These are phyloP conservation scores for Erithacus rubecula DNA, from an alignment of 2,797 vertebrate species.

Conservation along the genomic window DNA sequence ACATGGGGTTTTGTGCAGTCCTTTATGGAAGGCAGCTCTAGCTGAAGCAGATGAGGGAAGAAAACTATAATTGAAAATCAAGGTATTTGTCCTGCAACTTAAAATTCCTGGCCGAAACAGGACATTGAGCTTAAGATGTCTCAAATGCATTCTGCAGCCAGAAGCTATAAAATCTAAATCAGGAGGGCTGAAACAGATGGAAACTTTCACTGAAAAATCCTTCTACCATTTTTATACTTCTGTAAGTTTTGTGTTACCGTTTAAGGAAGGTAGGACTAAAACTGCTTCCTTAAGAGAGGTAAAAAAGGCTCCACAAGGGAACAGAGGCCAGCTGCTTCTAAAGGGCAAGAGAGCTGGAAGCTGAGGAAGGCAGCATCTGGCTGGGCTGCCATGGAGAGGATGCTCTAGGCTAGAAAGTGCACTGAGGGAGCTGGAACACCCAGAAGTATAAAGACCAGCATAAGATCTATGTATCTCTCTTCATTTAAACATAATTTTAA, in stretches of 20 bases:
- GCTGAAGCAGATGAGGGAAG: not conserved
- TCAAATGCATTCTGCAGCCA: slow-evolving; percentile 58
- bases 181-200: slow-evolving; percentile 17
- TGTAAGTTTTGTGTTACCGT: not conserved
- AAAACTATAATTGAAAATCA: slow-evolving; percentile 50
- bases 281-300: not conserved
- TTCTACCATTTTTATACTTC: not conserved
- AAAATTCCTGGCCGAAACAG: slow-evolving; percentile 43
- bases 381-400: not conserved
- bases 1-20: slow-evolving; percentile 5
- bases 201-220: slow-evolving; percentile 15
- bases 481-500: not conserved
- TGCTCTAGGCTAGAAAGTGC: not conserved
- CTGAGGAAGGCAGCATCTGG: not conserved
- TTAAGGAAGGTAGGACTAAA: not conserved
- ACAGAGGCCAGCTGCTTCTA: not conserved
- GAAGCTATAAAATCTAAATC: slow-evolving; percentile 59
- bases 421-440: not conserved
- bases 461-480: not conserved
- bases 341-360: not conserved
- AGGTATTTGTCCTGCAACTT: slow-evolving; percentile 32
- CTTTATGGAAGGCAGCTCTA: slow-evolving; percentile 47
- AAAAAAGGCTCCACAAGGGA: not conserved
- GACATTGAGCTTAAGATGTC: slow-evolving; percentile 38
- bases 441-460: not conserved